phyloP scores from a whole-genome alignment of 2,888 invertebrate species.

The Lasiommata megera region DNA sequence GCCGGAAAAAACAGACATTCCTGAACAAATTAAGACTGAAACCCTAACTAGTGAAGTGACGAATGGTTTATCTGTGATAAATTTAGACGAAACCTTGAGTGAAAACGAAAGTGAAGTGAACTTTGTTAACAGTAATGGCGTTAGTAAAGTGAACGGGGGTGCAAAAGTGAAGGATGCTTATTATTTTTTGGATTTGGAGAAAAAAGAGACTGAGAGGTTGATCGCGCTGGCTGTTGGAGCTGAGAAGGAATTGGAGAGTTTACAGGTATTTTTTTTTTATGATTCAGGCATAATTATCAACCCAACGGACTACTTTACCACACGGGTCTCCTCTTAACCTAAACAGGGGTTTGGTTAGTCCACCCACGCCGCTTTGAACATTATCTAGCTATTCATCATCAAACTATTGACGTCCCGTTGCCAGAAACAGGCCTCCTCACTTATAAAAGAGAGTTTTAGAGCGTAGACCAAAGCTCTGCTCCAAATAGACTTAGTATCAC shows the following conservation, averaged over 20 bases:
- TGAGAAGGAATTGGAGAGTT: conserved; percentile 84
- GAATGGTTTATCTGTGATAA: conserved; percentile 69
- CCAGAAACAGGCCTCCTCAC: too few species aligned
- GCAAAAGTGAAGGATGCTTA: conserved; percentile 83
- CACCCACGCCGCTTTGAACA: too few species aligned
- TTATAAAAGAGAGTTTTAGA: too few species aligned
- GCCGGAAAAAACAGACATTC: conserved; percentile 62
- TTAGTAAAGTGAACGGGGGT: conserved; percentile 44
- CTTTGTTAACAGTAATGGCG: conserved; percentile 40
- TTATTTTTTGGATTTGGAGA: conserved; percentile 88
- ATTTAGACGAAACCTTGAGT: conserved; percentile 51
- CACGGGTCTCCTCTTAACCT: too few species aligned
- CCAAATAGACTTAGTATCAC: too few species aligned
- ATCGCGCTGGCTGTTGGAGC: conserved; percentile 84
- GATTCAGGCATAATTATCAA: too few species aligned
- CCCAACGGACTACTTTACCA: too few species aligned
- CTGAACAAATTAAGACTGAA: conserved; percentile 54
- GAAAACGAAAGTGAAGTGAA: conserved; percentile 42
- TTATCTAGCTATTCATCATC: too few species aligned
- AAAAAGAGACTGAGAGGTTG: conserved; percentile 86
- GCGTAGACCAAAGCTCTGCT: too few species aligned
- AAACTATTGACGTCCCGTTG: too few species aligned
- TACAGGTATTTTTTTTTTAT: conserved; percentile 58
- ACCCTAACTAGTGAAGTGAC: conserved; percentile 42
- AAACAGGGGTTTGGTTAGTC: too few species aligned